These are phyloP conservation scores for Drosophila heteroneura DNA, from an alignment of 2,888 invertebrate species.

Conservation along the genomic window DNA sequence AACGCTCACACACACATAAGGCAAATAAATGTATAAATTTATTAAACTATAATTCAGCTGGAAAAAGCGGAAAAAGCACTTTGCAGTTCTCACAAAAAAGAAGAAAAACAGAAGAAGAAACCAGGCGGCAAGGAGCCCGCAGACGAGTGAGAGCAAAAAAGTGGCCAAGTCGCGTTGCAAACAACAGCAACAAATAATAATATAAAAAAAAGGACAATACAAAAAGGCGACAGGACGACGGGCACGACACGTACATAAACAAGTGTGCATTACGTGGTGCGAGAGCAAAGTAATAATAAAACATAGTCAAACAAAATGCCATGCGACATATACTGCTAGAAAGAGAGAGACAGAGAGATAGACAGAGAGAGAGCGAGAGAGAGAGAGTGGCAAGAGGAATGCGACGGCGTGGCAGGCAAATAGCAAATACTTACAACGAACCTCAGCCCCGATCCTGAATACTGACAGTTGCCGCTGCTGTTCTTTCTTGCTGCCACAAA, in stretches of 20 bases:
- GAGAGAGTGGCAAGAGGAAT: constrained; percentile 5
- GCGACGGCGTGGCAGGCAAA: constrained; percentile 38
- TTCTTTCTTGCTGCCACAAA: constrained; percentile 14
- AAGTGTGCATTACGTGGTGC: constrained; percentile 72
- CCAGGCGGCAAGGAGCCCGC: not conserved
- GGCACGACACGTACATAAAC: constrained; percentile 64
- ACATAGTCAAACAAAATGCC: constrained; percentile 65
- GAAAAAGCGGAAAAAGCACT: constrained; percentile 69
- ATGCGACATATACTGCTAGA: constrained; percentile 10
- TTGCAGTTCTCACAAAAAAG: constrained; percentile 60
- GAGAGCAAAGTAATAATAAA: constrained; percentile 72
- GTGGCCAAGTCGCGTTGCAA: constrained; percentile 50
- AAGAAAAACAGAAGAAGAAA: constrained; percentile 9
- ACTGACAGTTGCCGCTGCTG: constrained; percentile 38
- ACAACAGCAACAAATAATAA: constrained; percentile 30
- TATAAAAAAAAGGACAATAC: constrained; percentile 65
- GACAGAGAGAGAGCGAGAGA: not conserved
- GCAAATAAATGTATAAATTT: constrained; percentile 71
- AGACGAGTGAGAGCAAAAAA: constrained; percentile 38
- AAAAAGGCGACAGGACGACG: constrained; percentile 54
- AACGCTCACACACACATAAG: constrained; percentile 7
- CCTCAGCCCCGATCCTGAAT: constrained; percentile 41
- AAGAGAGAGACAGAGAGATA: not conserved
- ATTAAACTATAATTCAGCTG: constrained; percentile 79
- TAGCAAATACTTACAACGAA: constrained; percentile 42